A percentile compares a stretch with the other conserved stretches of the same genome.
Conservation (phyloP, 2,113 vertebrate genomes). For the Agapornis roseicollis region DNA sequence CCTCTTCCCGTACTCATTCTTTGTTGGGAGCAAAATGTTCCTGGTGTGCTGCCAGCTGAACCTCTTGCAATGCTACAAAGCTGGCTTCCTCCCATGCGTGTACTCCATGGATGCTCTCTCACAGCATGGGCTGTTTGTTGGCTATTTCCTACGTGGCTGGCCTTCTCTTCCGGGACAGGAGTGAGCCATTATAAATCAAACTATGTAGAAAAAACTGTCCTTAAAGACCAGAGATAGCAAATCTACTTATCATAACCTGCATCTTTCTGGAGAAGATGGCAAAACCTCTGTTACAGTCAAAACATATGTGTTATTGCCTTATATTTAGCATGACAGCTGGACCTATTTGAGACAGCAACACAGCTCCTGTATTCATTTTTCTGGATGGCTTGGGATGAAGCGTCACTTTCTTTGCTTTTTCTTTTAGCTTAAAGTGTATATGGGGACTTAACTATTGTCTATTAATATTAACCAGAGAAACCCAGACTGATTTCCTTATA, state of each 20-base stretch:
- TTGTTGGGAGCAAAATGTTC: conserved; percentile 59
- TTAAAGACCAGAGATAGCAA: background rate
- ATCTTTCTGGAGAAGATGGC: background rate
- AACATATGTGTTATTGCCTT: fast-evolving
- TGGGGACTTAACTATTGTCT: background rate
- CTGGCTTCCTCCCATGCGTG: conserved; percentile 30
- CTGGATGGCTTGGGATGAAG: background rate
- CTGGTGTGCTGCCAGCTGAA: conserved; percentile 62
- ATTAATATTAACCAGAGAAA: background rate
- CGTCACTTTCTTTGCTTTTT: background rate
- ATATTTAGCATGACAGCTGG: background rate
- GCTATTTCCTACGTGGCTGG: background rate
- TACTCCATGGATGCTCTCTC: conserved; percentile 42
- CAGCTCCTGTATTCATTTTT: background rate
- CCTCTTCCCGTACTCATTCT: background rate
- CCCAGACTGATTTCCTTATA: background rate
- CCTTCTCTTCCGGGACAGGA: background rate
- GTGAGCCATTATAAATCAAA: background rate
- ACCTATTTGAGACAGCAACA: background rate
- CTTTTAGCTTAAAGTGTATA: background rate
- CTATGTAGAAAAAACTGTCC: background rate
- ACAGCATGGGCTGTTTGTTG: background rate
- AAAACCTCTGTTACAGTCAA: background rate
- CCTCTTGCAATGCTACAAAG: conserved; percentile 21
- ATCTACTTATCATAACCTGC: background rate